Evolutionary conservation across 1,140 invertebrate genomes (phyloP), one percentile per base, ranked within the genome.

Genomic region (Pachyrhynchus sulphureomaculatus): DNA sequence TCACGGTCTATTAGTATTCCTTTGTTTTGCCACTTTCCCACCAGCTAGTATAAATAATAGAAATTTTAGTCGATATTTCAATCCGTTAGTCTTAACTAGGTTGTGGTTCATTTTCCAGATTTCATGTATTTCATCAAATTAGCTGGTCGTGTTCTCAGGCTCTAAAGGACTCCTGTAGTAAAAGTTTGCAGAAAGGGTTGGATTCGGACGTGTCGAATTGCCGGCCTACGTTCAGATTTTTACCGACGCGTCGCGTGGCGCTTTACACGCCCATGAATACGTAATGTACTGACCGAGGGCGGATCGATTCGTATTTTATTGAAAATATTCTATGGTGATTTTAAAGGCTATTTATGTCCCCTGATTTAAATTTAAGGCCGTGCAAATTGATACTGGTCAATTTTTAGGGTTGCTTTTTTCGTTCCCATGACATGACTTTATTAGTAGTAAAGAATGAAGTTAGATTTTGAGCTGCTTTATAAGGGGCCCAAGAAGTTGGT

Each of bases 161-260:
- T n/a, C n/a, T n/a, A n/a, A n/a, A n/a, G n/a, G n/a, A n/a, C n/a
- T n/a, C n/a, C n/a, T 29, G 26, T 9, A 6, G 26, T 29, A 29
- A 29, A 26, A 29, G 26, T 6, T 29, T 29, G 6, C 20, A 41
- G 39, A 44, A 67, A 67, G 65, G 62, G 65, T 66, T 63, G 65
- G 24, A 49, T 49, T 66, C 58, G 65, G 24, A 49, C 55, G 60
- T 66, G 60, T 66, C 65, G 61, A 55, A 64, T 66, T 59, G 60
- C 48, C 39, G 26, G 15, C 48, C 48, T 41, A 26, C 21, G 42
- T 45, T 29, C 26, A 10, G 26, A 29, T 29, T 29, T 29, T 10
- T 29, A 29, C 26, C 26, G 23, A 12, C n/a, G 45, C 21, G 58
- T 15, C 57, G 48, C 57, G 57, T 61, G 58, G 12, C 41, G 20